Evolutionary conservation across 1,140 invertebrate species (phyloP), one percentile per base, ranked within the genome.

Genomic region (Psilanteris sp.): DNA sequence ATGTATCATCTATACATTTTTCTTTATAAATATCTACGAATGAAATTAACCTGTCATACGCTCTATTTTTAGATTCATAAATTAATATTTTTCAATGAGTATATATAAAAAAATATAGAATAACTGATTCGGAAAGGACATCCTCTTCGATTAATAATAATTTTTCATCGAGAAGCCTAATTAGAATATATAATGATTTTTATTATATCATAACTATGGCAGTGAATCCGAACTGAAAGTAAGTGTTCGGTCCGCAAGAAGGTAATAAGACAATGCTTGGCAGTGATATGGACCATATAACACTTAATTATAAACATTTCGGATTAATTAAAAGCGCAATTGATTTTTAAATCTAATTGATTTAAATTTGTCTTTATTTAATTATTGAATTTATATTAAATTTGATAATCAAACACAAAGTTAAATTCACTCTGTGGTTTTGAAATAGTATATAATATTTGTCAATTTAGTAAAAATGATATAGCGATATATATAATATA

Each of bases 191-290:
- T 3, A 3, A 29, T 50, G 44, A 70, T 70, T 36, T 55, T 32
- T 57, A 52, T 57, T 68, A 29, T 68, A 43, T 57, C 32, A 44
- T 68, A 59, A 39, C 16, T 59, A 66, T 70, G 73, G 73, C 73
- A 76, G 73, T 76, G 64, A 76, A 68, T 57, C 48, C 27, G 43
- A 76, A 57, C 9, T 62, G 15, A 70, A 75, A 70, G 62, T 64
- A 48, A 68, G 55, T 44, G 72, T 67, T 74, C 39, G 61, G 37
- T 55, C 36, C 46, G 27, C 32, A 18, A 37, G 22, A 74, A 61
- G 39, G 32, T 68, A 29, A 66, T 66, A 66, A 54, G 16, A 24
- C 41, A 61, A 67, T 37, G 15, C 43, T 76, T 77, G 64, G 66
- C 73, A 76, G 64, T 76, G 73, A 41, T 59, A 37, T 14, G 59